Base-by-base conservation (phyloP, 2,888 invertebrate species). In the Cantharis flavilabris region DNA sequence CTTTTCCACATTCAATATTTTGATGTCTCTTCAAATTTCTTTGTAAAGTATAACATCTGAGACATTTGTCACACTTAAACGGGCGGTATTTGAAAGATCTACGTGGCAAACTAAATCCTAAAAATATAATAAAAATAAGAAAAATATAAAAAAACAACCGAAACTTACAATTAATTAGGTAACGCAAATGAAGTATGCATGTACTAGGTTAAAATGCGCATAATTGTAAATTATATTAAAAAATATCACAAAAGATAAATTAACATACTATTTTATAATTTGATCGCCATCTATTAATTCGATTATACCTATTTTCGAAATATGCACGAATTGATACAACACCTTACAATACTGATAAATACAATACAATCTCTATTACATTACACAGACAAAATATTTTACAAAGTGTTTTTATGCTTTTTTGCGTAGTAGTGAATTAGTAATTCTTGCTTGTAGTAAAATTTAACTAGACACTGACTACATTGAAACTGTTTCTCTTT, bases 1-100 rank as follows among this genome's bases (percentile, higher is more conserved):
- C 88, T 62, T 86, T 83, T 5, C 87, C 88, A 78, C 88, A 88
- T 73, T 86, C 82, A 74, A 83, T 83, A 65, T 82, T 82, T 9
- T 81, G 70, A 75, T 85, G 85, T 75, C 84, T 82, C 72, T 86
- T 86, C 83, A 89, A 79, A 76, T 88, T 88, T 77, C 88, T 87
- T 76, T 87, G 85, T 82, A 75, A 65, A 13, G 77, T 71, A 28
- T 77, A 77, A 28, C 70, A 73, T 71, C 65, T 71, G 10, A 26
- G 70, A 63, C 77, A 77, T 10, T 28, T 64, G n/a, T 33, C 23
- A 33, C 77, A 77, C 14, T 71, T 64, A 74, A 33, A 75, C 10
- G 72, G 72, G 33, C 71, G 71, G 49, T 62, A 16, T 49, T 73
- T 33, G 67, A 20, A 67, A 67, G 65, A 67, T 67, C 80, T 67